Base-by-base conservation (phyloP, 2,888 invertebrate species). In the Epistrophe eligans region DNA sequence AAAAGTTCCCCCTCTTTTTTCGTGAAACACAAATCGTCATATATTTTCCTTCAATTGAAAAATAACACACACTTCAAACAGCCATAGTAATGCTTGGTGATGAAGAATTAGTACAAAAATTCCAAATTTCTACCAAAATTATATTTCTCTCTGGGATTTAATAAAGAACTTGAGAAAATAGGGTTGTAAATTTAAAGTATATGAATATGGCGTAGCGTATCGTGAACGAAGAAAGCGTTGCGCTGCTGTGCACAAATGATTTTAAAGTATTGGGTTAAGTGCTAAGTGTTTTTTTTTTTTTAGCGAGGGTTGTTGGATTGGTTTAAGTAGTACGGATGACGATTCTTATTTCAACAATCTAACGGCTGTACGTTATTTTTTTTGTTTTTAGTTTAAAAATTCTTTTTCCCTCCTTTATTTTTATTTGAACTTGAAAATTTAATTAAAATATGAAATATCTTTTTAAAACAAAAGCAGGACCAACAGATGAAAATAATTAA, bases 361-460 rank as follows among this genome's bases (percentile, higher is more conserved):
- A 77, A 83, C 83, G 73, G 73, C 77, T 67, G 82, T 72, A 17
- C 4, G 8, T 48, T 48, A 28, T 67, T 19, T 52, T 43, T 35
- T 35, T 32, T 66, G 38, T 66, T 76, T 66, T 79, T 40, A 3
- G 71, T 76, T 66, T 74, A 40, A 5, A 38, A 60, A 58, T 19
- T 5, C 15, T 57, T 28, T 13, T 57, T 38, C 11, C 15, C n/a
- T 58, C 64, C 10, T 66, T 66, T 58, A 4, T 7, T 76, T 72
- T 76, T 72, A 76, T 60, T 58, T 77, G 76, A 84, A 84, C 76
- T 84, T 84, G 72, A 84, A 67, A 71, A 80, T 80, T 79, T 84
- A 84, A 84, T 80, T 84, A 84, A n/a, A 84, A 76, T 60, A 79
- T 52, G 66, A 45, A 66, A 73, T 38, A 60, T 74, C 19, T n/a